phyloP scores from a whole-genome alignment of 2,113 vertebrate species.

The Nesoenas mayeri region DNA sequence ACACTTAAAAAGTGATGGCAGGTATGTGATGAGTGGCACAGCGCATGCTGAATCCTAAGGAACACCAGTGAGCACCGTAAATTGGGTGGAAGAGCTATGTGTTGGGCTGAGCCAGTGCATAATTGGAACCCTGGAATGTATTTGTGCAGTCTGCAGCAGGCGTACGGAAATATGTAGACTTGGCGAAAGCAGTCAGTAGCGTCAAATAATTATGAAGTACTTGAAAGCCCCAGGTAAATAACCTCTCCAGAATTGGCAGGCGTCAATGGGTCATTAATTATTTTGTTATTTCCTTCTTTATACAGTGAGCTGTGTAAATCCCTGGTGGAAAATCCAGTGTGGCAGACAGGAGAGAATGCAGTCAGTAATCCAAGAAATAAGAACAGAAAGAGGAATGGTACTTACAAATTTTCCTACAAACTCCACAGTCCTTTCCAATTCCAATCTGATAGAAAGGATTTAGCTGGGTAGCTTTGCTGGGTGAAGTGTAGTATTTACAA shows the following conservation, averaged over 20 bases:
- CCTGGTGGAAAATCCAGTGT: slow-evolving; percentile 41
- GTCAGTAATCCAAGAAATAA: slow-evolving; percentile 35
- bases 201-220: slow-evolving; percentile 58
- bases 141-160: slow-evolving; percentile 21
- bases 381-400: slow-evolving; percentile 58
- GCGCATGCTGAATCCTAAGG: background rate
- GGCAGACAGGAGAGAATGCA: slow-evolving; percentile 37
- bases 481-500: slow-evolving; percentile 31
- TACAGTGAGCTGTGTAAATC: slow-evolving; percentile 36
- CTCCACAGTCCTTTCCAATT: slow-evolving; percentile 62
- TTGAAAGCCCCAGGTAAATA: slow-evolving; percentile 66
- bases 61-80: slow-evolving; percentile 1
- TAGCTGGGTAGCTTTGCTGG: slow-evolving; percentile 48
- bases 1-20: slow-evolving; percentile 25
- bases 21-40: background rate
- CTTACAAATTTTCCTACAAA: slow-evolving; percentile 50
- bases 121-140: slow-evolving; percentile 18
- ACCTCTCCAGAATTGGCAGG: slow-evolving; percentile 65
- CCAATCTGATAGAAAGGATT: slow-evolving; percentile 50
- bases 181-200: slow-evolving; percentile 47
- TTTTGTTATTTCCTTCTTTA: slow-evolving; percentile 58
- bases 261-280: slow-evolving; percentile 66
- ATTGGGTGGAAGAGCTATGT: slow-evolving; percentile 5
- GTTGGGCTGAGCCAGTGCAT: background rate
- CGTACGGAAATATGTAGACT: slow-evolving; percentile 39